Conservation (phyloP, 2,888 invertebrate species). For the Melitaea athalia region DNA sequence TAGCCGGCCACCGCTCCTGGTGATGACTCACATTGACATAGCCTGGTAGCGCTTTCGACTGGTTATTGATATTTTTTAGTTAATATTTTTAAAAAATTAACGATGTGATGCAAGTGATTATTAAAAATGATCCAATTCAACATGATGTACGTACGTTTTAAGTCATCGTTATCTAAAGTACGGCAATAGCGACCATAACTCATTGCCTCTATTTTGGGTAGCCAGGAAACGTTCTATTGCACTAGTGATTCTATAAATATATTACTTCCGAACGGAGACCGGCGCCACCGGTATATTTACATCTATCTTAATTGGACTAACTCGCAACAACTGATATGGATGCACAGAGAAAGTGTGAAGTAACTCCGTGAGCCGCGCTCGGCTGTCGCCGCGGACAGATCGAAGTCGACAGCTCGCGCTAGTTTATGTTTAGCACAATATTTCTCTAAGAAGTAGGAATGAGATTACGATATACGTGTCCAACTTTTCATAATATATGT, state of each 20-base stretch:
- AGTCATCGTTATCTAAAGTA: too few species aligned
- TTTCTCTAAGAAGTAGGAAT: background rate
- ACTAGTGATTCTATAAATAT: background rate
- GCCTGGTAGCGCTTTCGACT: too few species aligned
- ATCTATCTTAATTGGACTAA: slow-evolving; percentile 7
- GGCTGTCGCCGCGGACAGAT: background rate
- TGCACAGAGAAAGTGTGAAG: background rate
- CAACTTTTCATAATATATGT: slow-evolving; percentile 2
- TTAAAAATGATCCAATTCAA: too few species aligned
- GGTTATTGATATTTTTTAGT: too few species aligned
- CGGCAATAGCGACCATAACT: too few species aligned
- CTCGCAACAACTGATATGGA: background rate
- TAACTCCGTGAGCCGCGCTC: background rate
- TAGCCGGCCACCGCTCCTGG: background rate
- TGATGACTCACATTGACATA: background rate
- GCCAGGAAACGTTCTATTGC: too few species aligned
- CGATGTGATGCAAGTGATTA: too few species aligned
- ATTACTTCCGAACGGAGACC: background rate
- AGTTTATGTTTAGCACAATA: background rate
- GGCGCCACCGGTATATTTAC: background rate
- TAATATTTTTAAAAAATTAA: too few species aligned
- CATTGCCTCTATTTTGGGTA: too few species aligned
- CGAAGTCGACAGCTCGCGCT: background rate
- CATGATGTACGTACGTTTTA: too few species aligned
- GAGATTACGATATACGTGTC: background rate